Conservation (phyloP, 2,113 vertebrate genomes). For the Cyanistes caeruleus region DNA sequence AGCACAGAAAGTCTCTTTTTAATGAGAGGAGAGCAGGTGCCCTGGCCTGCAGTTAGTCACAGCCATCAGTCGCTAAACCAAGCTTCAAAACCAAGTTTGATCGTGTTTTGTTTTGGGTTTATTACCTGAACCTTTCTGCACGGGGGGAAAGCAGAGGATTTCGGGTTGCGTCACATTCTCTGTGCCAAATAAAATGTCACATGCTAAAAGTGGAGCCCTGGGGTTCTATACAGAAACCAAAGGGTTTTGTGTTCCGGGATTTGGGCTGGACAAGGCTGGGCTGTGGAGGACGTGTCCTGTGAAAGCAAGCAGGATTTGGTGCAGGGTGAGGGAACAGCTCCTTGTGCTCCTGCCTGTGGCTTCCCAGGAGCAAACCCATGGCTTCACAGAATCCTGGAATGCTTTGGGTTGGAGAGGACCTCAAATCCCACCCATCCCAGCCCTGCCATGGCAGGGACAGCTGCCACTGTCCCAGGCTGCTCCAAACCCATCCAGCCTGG, state of each 20-base stretch:
- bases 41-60: background rate
- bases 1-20: background rate
- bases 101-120: background rate
- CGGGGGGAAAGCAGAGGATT: background rate
- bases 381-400: accelerated
- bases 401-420: background rate
- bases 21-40: background rate
- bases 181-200: background rate
- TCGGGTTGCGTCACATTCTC: background rate
- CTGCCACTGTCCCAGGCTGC: background rate
- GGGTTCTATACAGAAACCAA: background rate
- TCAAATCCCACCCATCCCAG: accelerated
- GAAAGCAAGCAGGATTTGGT: background rate
- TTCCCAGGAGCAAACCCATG: background rate
- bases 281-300: background rate
- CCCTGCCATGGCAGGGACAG: background rate
- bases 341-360: background rate
- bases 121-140: background rate
- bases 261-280: background rate
- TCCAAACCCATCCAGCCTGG: background rate
- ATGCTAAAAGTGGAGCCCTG: accelerated
- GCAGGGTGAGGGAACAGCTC: background rate
- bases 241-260: background rate
- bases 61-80: background rate
- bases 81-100: background rate